phyloP scores from a whole-genome alignment of 2,797 vertebrate genomes.

The Paedocypris micromegethes region DNA sequence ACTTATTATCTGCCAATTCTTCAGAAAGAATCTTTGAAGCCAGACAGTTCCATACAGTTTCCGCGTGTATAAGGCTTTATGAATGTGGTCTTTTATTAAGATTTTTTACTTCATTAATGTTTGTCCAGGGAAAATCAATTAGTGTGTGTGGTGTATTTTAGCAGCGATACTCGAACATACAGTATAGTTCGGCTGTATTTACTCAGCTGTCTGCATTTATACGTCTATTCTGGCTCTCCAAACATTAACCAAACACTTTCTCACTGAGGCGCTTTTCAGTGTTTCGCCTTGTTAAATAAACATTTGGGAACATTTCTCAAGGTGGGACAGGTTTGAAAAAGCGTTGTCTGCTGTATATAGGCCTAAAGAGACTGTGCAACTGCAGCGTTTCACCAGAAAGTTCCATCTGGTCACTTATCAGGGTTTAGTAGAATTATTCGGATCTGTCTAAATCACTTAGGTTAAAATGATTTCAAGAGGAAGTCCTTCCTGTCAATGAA shows the following conservation, averaged over 20 bases:
- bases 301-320: neutral
- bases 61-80: no score
- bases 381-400: neutral
- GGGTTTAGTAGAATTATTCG: neutral
- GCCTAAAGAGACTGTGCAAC: neutral
- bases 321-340: neutral
- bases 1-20: no score
- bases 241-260: conserved; percentile 24
- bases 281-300: conserved; percentile 15
- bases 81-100: no score
- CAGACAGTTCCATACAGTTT: no score
- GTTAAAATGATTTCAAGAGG: no score
- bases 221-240: conserved; percentile 8
- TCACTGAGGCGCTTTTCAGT: conserved; percentile 9
- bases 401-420: conserved; percentile 4
- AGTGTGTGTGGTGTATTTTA: no score
- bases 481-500: no score
- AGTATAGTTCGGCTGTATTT: conserved; percentile 13
- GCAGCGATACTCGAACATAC: no score
- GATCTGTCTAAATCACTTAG: no score
- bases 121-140: no score
- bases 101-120: no score
- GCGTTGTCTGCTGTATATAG: neutral
- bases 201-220: conserved; percentile 35
- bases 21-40: no score